A percentile compares a stretch with the other conserved stretches of the same genome.
phyloP scores from a whole-genome alignment of 2,113 vertebrate genomes.

The Numida meleagris region DNA sequence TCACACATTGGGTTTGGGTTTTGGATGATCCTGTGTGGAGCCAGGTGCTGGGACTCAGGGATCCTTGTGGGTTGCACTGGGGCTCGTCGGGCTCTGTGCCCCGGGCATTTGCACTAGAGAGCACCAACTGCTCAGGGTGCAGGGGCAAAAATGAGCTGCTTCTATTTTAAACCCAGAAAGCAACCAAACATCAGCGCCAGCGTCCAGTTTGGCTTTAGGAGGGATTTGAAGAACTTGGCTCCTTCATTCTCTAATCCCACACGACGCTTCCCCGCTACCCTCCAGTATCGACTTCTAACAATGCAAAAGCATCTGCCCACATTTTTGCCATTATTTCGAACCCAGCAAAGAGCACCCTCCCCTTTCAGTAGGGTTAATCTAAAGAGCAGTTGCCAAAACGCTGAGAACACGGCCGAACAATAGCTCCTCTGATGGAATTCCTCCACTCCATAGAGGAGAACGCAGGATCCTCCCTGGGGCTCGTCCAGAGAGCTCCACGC shows the following conservation, averaged over 20 bases:
- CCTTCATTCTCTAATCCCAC: constrained; percentile 24
- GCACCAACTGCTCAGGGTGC: rapidly evolving
- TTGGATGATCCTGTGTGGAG: background rate
- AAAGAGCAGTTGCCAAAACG: constrained; percentile 71
- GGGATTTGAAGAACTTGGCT: constrained; percentile 1
- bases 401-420: constrained; percentile 61
- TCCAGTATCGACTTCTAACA: background rate
- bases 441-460: constrained; percentile 52
- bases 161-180: background rate
- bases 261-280: background rate
- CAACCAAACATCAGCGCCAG: background rate
- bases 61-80: background rate
- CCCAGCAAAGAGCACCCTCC: constrained; percentile 25
- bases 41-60: background rate
- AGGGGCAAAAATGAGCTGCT: background rate
- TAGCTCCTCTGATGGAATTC: constrained; percentile 70
- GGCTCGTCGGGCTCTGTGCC: rapidly evolving
- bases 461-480: constrained; percentile 65
- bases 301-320: constrained; percentile 50
- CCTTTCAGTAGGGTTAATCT: constrained; percentile 66
- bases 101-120: rapidly evolving
- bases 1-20: background rate
- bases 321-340: constrained; percentile 42
- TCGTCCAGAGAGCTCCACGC: constrained; percentile 12
- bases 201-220: background rate